Base-by-base conservation (phyloP, 2,797 vertebrate species). In the Bovichtus diacanthus region DNA sequence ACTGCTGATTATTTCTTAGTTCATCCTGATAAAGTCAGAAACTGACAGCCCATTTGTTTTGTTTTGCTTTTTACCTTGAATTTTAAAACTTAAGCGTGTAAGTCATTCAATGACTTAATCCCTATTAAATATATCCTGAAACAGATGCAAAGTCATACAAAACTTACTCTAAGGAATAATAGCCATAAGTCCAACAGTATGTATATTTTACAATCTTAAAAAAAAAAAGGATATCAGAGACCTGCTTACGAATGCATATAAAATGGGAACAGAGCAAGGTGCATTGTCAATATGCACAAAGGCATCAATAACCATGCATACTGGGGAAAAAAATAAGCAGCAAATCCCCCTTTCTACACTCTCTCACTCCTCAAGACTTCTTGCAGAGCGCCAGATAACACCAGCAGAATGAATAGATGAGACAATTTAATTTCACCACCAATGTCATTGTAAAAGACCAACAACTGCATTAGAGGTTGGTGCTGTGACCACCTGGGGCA, bases 1-100 rank as follows among this genome's bases (percentile, higher is more conserved):
- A 47, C 65, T 31, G 70, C 36, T 60, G 36, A 82, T 62, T 58
- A 25, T 41, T 66, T 72, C 19, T 31, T n/a, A 38, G 29, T 72
- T 74, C 4, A 50, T 64, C 43, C 55, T 27, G 55, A 39, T 46
- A 49, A 34, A 61, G 19, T 64, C 44, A 75, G 27, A 71, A 59
- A 56, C 58, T 60, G 39, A 44, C 13, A 38, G 55, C 12, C 5
- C 9, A 21, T 23, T 38, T 31, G 13, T 27, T 64, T 49, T 27
- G 13, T 36, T 19, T 68, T 9, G 31, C 31, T 34, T 34, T 53
- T 41, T 8, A 56, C 34, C 47, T 74, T 61, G 53, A 39, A 21
- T 53, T 47, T 74, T n/a, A 58, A 43, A 12, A 75, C 29, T 27
- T 21, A 6, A 27, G 27, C 5, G 27, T 27, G 15, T 34, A 38